Percentiles rank a stretch among this genome's conserved stretches.
Conservation (phyloP, 2,888 invertebrate species). For the Hydraecia micacea region DNA sequence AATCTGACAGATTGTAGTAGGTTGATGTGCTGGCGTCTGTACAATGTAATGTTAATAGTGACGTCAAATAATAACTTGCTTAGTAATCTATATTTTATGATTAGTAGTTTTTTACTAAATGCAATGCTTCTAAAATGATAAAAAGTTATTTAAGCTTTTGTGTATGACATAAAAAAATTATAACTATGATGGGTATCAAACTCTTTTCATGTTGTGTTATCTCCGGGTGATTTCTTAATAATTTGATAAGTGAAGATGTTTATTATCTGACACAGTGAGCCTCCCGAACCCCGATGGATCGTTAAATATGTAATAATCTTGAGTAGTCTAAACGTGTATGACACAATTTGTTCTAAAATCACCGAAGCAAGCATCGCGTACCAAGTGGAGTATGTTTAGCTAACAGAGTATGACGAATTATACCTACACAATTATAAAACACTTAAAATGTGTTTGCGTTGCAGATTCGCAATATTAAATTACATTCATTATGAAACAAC, state of each 20-base stretch:
- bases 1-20: no score
- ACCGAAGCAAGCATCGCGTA: constrained; percentile 44
- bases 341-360: constrained; percentile 60
- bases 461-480: constrained; percentile 54
- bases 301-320: constrained; percentile 48
- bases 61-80: constrained; percentile 2
- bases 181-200: constrained; percentile 5
- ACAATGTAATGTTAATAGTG: constrained; percentile 14
- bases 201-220: neutral
- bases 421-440: constrained; percentile 58
- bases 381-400: constrained; percentile 53
- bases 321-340: constrained; percentile 39
- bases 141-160: neutral
- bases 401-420: constrained; percentile 65
- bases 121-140: neutral
- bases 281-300: constrained; percentile 24
- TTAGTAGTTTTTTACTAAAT: neutral
- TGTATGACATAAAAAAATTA: neutral
- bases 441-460: constrained; percentile 43
- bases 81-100: neutral
- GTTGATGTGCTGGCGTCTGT: no score
- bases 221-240: constrained; percentile 38
- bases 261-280: constrained; percentile 30
- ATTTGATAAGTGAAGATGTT: constrained; percentile 27
- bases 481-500: constrained; percentile 56